phyloP scores from a whole-genome alignment of 1,140 invertebrate genomes.

The Drosophila ogumai region DNA sequence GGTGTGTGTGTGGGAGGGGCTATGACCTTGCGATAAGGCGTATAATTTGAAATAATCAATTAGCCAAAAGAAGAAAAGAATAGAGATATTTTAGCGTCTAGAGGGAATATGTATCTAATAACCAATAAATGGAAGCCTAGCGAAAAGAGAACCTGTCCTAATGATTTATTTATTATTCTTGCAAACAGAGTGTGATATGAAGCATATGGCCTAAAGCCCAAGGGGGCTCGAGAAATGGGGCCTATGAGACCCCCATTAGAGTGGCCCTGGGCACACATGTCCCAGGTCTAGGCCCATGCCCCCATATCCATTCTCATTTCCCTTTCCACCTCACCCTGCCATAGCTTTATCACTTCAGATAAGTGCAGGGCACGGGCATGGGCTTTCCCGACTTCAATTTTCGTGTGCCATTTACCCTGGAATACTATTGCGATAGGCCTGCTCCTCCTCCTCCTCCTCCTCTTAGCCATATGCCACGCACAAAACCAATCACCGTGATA shows the following conservation, averaged over 20 bases:
- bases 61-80: slow-evolving; percentile 7
- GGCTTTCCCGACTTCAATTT: slow-evolving; percentile 21
- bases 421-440: slow-evolving; percentile 46
- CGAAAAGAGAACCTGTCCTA: slow-evolving; percentile 48
- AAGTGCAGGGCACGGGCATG: slow-evolving; percentile 29
- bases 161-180: slow-evolving; percentile 57
- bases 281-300: not conserved
- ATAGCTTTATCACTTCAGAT: slow-evolving; percentile 42
- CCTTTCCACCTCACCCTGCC: not conserved
- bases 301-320: not conserved
- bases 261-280: slow-evolving; percentile 69
- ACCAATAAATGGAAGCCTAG: not conserved
- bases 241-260: slow-evolving; percentile 34
- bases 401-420: slow-evolving; percentile 34
- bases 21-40: slow-evolving; percentile 30
- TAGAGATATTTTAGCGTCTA: not conserved
- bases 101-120: slow-evolving; percentile 18
- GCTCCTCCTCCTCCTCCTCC: not conserved
- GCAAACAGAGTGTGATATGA: slow-evolving; percentile 8
- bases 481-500: slow-evolving; percentile 45
- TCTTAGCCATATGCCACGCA: slow-evolving; percentile 12
- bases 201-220: slow-evolving; percentile 35
- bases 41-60: slow-evolving; percentile 40
- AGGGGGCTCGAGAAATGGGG: slow-evolving; percentile 15
- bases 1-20: slow-evolving; percentile 3